phyloP scores from a whole-genome alignment of 2,113 vertebrate species.

The Accipiter cooperii region DNA sequence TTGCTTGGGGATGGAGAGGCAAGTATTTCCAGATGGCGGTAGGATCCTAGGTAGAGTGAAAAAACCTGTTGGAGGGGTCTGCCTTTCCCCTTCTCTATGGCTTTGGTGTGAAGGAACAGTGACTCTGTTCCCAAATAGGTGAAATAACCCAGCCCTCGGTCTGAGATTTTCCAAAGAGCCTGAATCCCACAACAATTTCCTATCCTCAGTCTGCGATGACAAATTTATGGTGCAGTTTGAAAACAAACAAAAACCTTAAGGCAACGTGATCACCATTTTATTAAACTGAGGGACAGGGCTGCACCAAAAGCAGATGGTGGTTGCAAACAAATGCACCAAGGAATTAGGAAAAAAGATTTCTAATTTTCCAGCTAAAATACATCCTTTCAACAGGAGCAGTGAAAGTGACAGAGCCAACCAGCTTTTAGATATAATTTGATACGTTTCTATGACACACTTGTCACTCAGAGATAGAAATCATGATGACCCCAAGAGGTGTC shows the following conservation, averaged over 20 bases:
- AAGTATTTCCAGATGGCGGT: neutral
- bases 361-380: neutral
- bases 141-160: neutral
- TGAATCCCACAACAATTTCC: neutral
- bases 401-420: neutral
- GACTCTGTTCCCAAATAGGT: neutral
- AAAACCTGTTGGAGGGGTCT: neutral
- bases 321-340: neutral
- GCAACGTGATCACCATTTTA: accelerated
- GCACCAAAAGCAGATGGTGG: neutral
- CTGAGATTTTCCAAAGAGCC: neutral
- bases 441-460: neutral
- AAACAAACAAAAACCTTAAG: neutral
- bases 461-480: neutral
- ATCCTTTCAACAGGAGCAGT: neutral
- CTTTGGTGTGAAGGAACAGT: neutral
- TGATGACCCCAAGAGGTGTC: neutral
- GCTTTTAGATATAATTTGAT: neutral
- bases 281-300: neutral
- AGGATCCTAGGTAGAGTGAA: neutral
- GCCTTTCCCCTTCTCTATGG: neutral
- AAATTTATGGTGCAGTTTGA: neutral
- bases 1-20: neutral
- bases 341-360: neutral
- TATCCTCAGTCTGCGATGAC: neutral